Conservation (phyloP, 2,888 invertebrate genomes). For the Drosophila vallismaia region DNA sequence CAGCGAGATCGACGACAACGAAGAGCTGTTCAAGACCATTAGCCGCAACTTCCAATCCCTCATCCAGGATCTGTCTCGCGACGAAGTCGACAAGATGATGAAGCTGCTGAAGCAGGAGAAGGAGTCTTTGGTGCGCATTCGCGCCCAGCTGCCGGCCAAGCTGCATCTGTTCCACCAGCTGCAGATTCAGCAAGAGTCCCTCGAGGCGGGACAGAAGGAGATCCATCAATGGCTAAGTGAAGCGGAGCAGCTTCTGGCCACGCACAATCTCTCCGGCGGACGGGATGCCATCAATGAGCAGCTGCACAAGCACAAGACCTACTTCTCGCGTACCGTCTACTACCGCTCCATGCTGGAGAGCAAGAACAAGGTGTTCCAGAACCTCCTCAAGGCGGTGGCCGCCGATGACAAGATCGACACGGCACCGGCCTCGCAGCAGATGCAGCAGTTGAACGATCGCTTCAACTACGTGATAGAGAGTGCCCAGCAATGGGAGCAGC, state of each 20-base stretch:
- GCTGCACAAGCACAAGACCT: slow-evolving; percentile 92
- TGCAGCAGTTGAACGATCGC: slow-evolving; percentile 92
- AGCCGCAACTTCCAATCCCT: slow-evolving; percentile 96
- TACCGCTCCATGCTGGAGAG: slow-evolving; percentile 97
- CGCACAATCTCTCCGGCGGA: slow-evolving; percentile 86
- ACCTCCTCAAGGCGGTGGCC: slow-evolving; percentile 91
- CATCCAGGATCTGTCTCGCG: slow-evolving; percentile 94
- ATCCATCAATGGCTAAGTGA: slow-evolving; percentile 93
- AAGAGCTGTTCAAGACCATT: slow-evolving; percentile 94
- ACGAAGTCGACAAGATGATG: slow-evolving; percentile 96
- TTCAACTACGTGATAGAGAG: slow-evolving; percentile 91
- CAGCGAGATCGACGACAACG: slow-evolving; percentile 92
- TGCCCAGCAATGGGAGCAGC: slow-evolving; percentile 91
- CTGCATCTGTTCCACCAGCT: slow-evolving; percentile 93
- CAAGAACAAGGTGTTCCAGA: slow-evolving; percentile 96
- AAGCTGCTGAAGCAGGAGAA: slow-evolving; percentile 93
- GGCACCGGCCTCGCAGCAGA: slow-evolving; percentile 88
- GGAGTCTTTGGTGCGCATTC: slow-evolving; percentile 92
- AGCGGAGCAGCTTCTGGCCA: slow-evolving; percentile 90
- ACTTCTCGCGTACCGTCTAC: slow-evolving; percentile 94
- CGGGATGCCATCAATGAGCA: slow-evolving; percentile 90
- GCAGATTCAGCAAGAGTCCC: slow-evolving; percentile 93
- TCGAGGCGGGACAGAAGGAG: slow-evolving; percentile 94
- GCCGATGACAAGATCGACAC: slow-evolving; percentile 90
- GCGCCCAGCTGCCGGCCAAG: slow-evolving; percentile 92